Evolutionary conservation across 2,888 invertebrate genomes (phyloP).

Genomic region (Augochlorella aurata): DNA sequence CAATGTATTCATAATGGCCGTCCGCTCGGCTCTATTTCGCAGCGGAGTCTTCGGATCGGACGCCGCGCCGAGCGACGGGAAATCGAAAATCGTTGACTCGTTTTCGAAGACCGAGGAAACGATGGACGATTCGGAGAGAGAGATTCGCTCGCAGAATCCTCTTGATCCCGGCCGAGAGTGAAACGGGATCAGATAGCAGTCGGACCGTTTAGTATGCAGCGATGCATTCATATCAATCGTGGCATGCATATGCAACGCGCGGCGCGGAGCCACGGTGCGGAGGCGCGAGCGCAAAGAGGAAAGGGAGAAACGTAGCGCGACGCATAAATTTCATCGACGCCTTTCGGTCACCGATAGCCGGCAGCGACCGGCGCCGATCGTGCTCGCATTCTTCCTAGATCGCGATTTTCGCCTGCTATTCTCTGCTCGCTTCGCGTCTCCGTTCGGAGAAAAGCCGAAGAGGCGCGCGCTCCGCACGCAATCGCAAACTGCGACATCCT

Average conservation of each 20-base stretch:
- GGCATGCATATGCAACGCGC: constrained; percentile 78
- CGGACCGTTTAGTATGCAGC: constrained; percentile 78
- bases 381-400: neutral
- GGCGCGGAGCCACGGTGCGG: constrained; percentile 51
- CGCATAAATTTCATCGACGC: constrained; percentile 77
- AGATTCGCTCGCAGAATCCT: constrained; percentile 60
- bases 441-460: constrained; percentile 17
- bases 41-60: constrained; percentile 27
- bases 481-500: constrained; percentile 69
- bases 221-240: constrained; percentile 81
- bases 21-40: constrained; percentile 61
- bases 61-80: neutral
- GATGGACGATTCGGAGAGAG: constrained; percentile 8
- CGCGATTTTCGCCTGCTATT: neutral
- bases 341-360: constrained; percentile 54
- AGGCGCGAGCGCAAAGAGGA: constrained; percentile 47
- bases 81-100: neutral
- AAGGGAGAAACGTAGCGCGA: constrained; percentile 65
- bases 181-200: constrained; percentile 77
- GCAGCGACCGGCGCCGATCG: neutral
- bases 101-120: neutral
- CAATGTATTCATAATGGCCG: constrained; percentile 78
- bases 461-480: constrained; percentile 45
- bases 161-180: constrained; percentile 65
- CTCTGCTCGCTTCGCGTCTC: neutral